Percentiles rank a stretch among this genome's conserved stretches.
Evolutionary conservation across 2,797 vertebrate species (phyloP).

Genomic region (Chlorospingus semifuscus): DNA sequence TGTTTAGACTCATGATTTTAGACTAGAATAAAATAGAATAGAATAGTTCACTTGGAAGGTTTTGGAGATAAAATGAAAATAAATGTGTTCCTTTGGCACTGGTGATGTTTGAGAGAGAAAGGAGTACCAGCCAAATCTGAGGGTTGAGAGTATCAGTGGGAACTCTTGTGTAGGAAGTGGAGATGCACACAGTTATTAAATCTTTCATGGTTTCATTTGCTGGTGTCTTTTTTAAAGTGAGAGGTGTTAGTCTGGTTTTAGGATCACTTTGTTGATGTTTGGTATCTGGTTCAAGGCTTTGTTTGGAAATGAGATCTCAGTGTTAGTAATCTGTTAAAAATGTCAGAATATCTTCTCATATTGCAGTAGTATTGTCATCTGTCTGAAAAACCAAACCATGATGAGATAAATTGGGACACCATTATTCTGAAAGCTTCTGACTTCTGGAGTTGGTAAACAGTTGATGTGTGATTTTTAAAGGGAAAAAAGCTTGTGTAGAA

Average conservation of each 20-base stretch:
- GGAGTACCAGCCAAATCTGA: background rate
- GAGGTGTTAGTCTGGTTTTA: background rate
- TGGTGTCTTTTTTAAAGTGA: background rate
- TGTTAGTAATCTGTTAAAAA: conserved; percentile 7
- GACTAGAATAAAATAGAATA: background rate
- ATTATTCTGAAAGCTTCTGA: background rate
- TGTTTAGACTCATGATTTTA: background rate
- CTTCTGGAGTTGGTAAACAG: background rate
- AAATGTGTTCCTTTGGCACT: background rate
- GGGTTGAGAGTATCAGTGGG: background rate
- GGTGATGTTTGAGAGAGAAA: background rate
- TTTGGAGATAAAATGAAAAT: background rate
- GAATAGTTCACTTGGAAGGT: background rate
- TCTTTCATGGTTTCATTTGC: background rate
- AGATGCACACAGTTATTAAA: background rate
- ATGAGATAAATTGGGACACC: background rate
- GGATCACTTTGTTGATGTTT: background rate
- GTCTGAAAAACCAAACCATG: background rate
- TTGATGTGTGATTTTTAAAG: background rate
- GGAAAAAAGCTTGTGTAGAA: background rate
- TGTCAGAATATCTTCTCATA: background rate
- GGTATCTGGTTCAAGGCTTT: background rate
- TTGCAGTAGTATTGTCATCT: background rate
- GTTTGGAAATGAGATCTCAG: background rate
- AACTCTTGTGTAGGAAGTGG: background rate